Evolutionary conservation across 2,888 invertebrate species (phyloP), one percentile per base, ranked within the genome.

Genomic region (Drosophila sordidapex): DNA sequence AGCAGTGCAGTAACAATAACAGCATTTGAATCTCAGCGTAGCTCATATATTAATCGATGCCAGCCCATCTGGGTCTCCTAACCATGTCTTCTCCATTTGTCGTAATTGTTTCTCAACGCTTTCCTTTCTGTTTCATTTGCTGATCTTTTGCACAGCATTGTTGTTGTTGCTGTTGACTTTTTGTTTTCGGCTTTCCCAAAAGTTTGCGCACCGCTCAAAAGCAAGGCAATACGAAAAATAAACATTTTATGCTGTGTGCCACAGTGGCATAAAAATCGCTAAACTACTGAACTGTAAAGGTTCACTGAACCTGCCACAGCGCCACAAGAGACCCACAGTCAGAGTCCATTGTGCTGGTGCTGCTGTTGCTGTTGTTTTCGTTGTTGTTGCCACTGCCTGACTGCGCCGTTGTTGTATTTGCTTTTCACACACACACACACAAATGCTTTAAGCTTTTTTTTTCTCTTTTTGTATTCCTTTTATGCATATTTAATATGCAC

Each of bases 251-350:
- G 38, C 56, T 56, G 13, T n/a, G 56, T 82, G 82, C 76, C 83
- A 82, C 74, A 82, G 80, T 82, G 83, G 57, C 81, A 80, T 63
- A 87, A 87, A 88, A 89, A 89, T 89, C 81, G 83, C 85, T 89
- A 91, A 89, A 87, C 91, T 89, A 89, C 89, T 89, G 90, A 87
- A 89, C 90, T 91, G 91, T 84, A 84, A 90, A 81, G 81, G 91
- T 89, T 89, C 91, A 89, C 58, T 90, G 89, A 89, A 89, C 89
- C 76, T 81, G 84, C 88, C 86, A 76, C 89, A 78, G 79, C 66
- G 69, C 70, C 73, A 70, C 64, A 67, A 84, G 72, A 71, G 78
- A 53, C 67, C 67, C 74, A 71, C 78, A 75, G 83, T 75, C 81
- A 56, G 46, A 46, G 57, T 62, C 63, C 83, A 80, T 83, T 81